These are phyloP conservation scores for Lynx canadensis DNA, from an alignment of 2,113 vertebrate species.

Conservation along the genomic window DNA sequence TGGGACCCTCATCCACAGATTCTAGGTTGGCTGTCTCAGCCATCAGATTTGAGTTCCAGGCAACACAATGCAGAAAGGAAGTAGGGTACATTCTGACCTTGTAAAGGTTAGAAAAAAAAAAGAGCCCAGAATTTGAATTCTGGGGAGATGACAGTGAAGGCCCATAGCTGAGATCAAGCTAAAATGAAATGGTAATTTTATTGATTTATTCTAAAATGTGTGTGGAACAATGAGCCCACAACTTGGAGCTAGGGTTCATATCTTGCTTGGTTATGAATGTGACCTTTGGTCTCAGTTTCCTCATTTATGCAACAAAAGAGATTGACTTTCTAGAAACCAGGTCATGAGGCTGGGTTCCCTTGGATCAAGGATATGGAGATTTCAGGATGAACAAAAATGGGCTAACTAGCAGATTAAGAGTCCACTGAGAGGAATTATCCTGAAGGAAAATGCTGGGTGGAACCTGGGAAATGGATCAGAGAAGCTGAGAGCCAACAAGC, in stretches of 20 bases:
- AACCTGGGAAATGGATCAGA: conserved; percentile 11
- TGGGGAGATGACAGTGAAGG: not conserved
- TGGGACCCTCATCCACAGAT: not conserved
- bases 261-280: not conserved
- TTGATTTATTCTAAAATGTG: not conserved
- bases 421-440: not conserved
- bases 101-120: not conserved
- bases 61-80: not conserved
- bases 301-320: not conserved
- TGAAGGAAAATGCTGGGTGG: not conserved
- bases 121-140: not conserved
- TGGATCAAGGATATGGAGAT: not conserved
- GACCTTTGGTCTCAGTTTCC: not conserved
- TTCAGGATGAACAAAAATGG: not conserved
- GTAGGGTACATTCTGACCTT: not conserved
- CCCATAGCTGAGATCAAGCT: not conserved
- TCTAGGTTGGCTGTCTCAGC: not conserved
- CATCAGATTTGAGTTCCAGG: not conserved
- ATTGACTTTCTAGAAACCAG: not conserved
- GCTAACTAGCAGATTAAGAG: not conserved
- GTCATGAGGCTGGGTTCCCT: not conserved
- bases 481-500: not conserved
- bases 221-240: conserved; percentile 9
- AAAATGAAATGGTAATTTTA: not conserved
- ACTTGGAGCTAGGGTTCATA: not conserved